phyloP scores from a whole-genome alignment of 2,113 vertebrate genomes.

The Phrynosoma blainvillii region DNA sequence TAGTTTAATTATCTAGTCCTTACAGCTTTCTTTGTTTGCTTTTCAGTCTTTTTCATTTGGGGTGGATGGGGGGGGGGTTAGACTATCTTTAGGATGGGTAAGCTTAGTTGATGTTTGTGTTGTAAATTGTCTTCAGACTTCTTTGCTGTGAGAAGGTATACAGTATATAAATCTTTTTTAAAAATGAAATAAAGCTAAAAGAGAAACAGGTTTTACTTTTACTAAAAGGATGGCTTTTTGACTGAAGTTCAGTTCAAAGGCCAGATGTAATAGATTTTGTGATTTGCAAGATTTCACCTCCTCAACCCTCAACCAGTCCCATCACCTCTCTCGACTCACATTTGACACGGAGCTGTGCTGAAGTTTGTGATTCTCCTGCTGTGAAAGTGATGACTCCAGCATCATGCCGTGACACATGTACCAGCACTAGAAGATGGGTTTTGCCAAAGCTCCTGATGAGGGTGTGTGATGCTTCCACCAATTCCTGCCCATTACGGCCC shows the following conservation, averaged over 20 bases:
- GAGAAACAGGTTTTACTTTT: not conserved
- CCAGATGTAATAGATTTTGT: not conserved
- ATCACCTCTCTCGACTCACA: slow-evolving; percentile 73
- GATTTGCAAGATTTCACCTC: not conserved
- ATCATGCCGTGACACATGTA: slow-evolving; percentile 90
- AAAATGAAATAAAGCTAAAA: not conserved
- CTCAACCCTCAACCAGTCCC: not conserved
- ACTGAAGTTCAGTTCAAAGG: not conserved
- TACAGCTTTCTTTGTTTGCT: too few relatives aligned
- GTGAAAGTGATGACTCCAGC: slow-evolving; percentile 89
- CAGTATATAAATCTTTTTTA: too few relatives aligned
- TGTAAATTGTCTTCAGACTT: too few relatives aligned
- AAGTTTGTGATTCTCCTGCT: slow-evolving; percentile 88
- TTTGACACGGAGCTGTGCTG: slow-evolving; percentile 93
- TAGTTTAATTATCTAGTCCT: too few relatives aligned
- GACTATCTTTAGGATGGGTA: too few relatives aligned
- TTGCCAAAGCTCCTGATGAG: slow-evolving; percentile 93
- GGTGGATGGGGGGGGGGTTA: too few relatives aligned
- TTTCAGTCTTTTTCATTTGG: too few relatives aligned
- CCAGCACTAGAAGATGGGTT: slow-evolving; percentile 93
- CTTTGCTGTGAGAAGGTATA: too few relatives aligned
- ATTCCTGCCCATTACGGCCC: slow-evolving; percentile 88
- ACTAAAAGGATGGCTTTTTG: not conserved
- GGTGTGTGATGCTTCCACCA: slow-evolving; percentile 82
- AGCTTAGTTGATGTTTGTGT: too few relatives aligned